phyloP scores from a whole-genome alignment of 1,140 invertebrate genomes.

The Pararge aegeria region DNA sequence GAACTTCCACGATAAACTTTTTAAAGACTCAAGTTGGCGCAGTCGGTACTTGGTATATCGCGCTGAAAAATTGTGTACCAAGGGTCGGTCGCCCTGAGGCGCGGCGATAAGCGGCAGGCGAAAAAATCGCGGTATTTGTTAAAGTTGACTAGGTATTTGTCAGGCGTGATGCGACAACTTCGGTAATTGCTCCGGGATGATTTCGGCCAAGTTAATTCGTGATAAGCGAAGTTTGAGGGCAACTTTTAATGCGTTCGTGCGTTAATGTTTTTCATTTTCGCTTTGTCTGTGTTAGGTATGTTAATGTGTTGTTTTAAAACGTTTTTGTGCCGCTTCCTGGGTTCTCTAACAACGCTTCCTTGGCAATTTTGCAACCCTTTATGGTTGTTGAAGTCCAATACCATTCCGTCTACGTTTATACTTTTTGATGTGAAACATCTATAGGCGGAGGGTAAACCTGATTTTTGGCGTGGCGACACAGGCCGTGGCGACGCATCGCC shows the following conservation, averaged over 20 bases:
- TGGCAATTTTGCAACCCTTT: no score
- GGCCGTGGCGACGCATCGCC: no score
- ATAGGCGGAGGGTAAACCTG: no score
- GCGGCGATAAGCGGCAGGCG: conserved; percentile 49
- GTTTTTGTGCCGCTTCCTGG: no score
- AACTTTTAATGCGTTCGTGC: conserved; percentile 21
- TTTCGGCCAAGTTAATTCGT: conserved; percentile 22
- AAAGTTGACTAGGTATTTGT: conserved; percentile 71
- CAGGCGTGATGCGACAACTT: conserved; percentile 60
- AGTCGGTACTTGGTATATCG: conserved; percentile 55
- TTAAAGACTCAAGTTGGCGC: conserved; percentile 69
- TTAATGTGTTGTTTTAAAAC: no score
- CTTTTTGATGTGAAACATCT: no score
- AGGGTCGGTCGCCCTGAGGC: conserved; percentile 61
- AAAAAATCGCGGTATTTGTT: conserved; percentile 72
- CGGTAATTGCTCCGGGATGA: conserved; percentile 55
- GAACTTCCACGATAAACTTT: conserved; percentile 72
- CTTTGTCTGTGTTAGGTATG: not conserved
- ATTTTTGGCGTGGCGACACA: no score
- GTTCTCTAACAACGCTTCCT: no score
- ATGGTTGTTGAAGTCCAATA: no score
- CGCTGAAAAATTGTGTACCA: conserved; percentile 75
- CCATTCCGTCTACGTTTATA: no score
- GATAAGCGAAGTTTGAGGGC: conserved; percentile 17
- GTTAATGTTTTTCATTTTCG: conserved; percentile 6